These are phyloP conservation scores for Tachycineta bicolor DNA, from an alignment of 2,113 vertebrate genomes.

Conservation along the genomic window DNA sequence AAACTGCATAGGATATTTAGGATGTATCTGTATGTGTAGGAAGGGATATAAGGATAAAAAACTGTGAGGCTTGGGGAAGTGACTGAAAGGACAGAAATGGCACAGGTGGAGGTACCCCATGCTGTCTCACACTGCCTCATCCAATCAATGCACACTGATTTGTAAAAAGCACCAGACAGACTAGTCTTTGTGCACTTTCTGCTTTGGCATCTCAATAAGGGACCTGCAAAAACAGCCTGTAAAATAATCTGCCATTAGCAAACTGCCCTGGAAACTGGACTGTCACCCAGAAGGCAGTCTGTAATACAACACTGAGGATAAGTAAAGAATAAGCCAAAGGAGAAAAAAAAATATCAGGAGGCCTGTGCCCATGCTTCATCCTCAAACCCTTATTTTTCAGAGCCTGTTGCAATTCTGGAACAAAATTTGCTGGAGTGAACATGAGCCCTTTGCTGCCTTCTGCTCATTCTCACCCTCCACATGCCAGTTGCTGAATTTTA, in stretches of 20 bases:
- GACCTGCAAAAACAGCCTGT: background rate
- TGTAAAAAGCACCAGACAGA: background rate
- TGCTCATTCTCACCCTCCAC: background rate
- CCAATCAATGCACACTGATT: background rate
- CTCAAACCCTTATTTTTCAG: background rate
- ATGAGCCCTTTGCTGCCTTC: background rate
- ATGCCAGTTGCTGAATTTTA: background rate
- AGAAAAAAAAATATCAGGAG: background rate
- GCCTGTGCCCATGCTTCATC: background rate
- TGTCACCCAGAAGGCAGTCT: background rate
- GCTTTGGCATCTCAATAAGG: background rate
- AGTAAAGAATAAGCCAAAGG: background rate
- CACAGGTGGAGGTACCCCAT: rapidly evolving
- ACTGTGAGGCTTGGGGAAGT: background rate
- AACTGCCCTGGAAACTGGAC: background rate
- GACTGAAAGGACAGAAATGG: background rate
- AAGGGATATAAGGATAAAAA: background rate
- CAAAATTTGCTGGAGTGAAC: background rate
- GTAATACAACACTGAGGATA: background rate
- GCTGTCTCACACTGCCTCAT: background rate
- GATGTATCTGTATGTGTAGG: rapidly evolving
- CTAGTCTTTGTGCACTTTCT: background rate
- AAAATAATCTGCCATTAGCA: background rate
- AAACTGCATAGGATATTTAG: background rate
- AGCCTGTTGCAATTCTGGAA: background rate